Evolutionary conservation across 2,797 vertebrate species (phyloP).

Genomic region (Bryconaethiops microstoma): DNA sequence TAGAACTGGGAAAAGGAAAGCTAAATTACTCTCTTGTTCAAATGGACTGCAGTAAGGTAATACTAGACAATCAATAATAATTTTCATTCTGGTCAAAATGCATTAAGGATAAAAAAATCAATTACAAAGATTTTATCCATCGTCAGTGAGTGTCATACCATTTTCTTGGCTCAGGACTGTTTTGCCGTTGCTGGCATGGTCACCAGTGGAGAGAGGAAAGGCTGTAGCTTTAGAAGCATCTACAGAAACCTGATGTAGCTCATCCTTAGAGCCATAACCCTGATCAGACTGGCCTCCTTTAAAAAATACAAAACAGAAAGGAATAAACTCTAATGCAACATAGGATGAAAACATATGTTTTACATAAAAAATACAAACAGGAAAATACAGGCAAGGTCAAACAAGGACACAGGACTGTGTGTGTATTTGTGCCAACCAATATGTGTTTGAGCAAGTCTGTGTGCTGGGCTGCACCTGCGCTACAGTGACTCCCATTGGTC

Average conservation of each 20-base stretch:
- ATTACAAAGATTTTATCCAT: background rate
- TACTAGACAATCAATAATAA: background rate
- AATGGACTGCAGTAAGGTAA: background rate
- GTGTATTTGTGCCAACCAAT: background rate
- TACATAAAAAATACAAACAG: background rate
- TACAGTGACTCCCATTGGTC: constrained; percentile 80
- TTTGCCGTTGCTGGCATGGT: constrained; percentile 65
- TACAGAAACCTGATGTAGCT: constrained; percentile 80
- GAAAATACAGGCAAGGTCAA: background rate
- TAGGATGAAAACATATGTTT: background rate
- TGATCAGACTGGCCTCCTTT: constrained; percentile 88
- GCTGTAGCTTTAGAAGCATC: constrained; percentile 62
- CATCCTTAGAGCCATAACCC: constrained; percentile 91
- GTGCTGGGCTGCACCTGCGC: constrained; percentile 79
- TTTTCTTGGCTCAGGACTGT: constrained; percentile 65
- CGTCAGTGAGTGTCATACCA: constrained; percentile 65
- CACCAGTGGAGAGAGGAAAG: constrained; percentile 61
- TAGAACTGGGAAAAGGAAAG: background rate
- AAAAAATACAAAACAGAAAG: constrained; percentile 17
- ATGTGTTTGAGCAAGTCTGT: background rate
- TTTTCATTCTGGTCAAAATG: background rate
- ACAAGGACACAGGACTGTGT: background rate
- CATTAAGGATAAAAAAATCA: background rate
- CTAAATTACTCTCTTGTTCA: background rate
- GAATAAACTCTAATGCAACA: background rate